phyloP scores from a whole-genome alignment of 2,113 vertebrate species.

The Setophaga coronata region DNA sequence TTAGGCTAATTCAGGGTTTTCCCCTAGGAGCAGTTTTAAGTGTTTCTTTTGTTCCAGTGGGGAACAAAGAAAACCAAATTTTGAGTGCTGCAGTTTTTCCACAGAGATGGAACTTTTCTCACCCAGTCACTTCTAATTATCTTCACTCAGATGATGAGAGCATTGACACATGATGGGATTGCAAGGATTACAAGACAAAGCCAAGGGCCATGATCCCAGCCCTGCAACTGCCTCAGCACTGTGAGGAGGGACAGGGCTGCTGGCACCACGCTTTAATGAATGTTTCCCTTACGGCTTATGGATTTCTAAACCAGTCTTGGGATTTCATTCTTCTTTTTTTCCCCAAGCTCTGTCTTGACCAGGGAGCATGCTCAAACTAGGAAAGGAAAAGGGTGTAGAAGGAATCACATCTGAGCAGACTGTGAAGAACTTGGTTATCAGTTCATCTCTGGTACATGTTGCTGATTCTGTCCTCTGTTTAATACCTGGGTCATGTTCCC shows the following conservation, averaged over 20 bases:
- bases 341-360: not conserved
- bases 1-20: not conserved
- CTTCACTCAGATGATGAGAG: not conserved
- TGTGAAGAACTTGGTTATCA: not conserved
- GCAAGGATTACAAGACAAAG: not conserved
- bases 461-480: not conserved
- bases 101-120: not conserved
- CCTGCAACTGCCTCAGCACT: not conserved
- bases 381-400: not conserved
- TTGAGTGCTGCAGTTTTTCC: not conserved
- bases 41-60: not conserved
- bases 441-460: not conserved
- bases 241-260: not conserved
- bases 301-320: not conserved
- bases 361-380: not conserved
- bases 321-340: not conserved
- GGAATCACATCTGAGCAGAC: not conserved
- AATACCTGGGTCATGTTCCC: not conserved
- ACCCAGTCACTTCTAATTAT: not conserved
- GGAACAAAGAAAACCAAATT: slow-evolving; percentile 15
- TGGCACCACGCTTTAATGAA: not conserved
- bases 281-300: not conserved
- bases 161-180: not conserved
- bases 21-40: not conserved
- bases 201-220: not conserved